Base-by-base conservation (phyloP, 2,113 vertebrate species). In the Catagonus wagneri region DNA sequence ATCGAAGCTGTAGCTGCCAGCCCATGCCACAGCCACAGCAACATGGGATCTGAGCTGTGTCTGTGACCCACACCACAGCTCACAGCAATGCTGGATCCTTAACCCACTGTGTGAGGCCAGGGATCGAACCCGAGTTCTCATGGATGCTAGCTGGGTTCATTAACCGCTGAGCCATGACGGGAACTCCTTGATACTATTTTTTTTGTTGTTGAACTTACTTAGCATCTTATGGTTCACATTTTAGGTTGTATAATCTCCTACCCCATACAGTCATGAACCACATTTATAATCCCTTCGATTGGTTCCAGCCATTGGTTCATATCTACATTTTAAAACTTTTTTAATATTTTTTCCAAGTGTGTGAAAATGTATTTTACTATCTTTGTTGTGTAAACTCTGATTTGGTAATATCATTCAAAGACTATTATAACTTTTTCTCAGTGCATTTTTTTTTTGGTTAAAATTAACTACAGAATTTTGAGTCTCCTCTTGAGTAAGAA, bases 401-500 rank as follows among this genome's bases (percentile, higher is more conserved):
- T 9, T 65, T 29, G n/a, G 22, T 32, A 52, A 90, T 29, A 90
- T 66, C 90, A 27, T 79, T 17, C n/a, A 58, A 90, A 90, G n/a
- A 90, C 23, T 32, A 72, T 7, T 44, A 50, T 9, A 23, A 58
- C 50, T 50, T 58, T 85, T 34, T 72, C 50, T 19, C 15, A 8
- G 15, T 15, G 60, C 65, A 75, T 50, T 61, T 23, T 61, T 79
- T 89, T 29, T 84, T 85, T 32, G 44, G 56, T 90, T 19, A 80
- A 23, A 85, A 79, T 79, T 90, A 66, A 34, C 50, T 12, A 96
- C 14, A 74, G 58, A 63, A 63, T 68, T 63, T 11, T 56, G 14
- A 32, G 44, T 93, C 56, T 72, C 32, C 68, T 69, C 69, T 93
- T 54, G 69, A 66, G 90, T 54, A 76, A 58, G 74, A 93, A 83